A percentile compares a stretch with the other conserved stretches of the same genome.
Conservation (phyloP, 2,888 invertebrate genomes). For the Ormyrus thymus region DNA sequence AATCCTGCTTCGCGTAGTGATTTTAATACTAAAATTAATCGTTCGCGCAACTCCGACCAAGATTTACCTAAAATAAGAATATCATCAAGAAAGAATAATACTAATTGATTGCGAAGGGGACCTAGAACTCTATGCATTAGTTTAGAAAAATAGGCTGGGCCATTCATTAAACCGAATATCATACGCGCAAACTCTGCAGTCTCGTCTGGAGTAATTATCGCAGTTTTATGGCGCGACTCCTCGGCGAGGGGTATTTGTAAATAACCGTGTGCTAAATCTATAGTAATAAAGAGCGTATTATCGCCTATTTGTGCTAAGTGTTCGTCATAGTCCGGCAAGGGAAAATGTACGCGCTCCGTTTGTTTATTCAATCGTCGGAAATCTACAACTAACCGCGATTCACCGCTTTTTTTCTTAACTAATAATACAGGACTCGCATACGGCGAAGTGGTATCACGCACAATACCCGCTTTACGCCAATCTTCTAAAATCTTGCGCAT, state of each 20-base stretch:
- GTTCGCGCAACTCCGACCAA: constrained; percentile 59
- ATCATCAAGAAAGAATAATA: constrained; percentile 60
- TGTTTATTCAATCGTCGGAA: background rate
- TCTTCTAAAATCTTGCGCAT: background rate
- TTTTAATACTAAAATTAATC: constrained; percentile 59
- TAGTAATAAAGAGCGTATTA: background rate
- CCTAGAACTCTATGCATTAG: background rate
- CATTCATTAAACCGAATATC: background rate
- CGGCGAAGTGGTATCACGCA: too few species aligned
- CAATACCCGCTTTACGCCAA: background rate
- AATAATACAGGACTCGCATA: too few species aligned
- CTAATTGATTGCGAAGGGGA: background rate
- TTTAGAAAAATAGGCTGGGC: background rate
- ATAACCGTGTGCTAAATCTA: constrained; percentile 42
- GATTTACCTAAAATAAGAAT: constrained; percentile 44
- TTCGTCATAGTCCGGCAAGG: background rate
- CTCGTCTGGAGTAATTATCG: constrained; percentile 62
- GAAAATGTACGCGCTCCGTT: background rate
- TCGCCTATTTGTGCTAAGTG: background rate
- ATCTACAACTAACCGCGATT: background rate
- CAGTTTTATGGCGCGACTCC: constrained; percentile 37
- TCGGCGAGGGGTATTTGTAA: constrained; percentile 42
- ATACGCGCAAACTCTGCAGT: background rate
- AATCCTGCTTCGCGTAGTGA: constrained; percentile 58
- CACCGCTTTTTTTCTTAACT: too few species aligned